Base-by-base conservation (phyloP, 2,888 invertebrate genomes). In the Pristionchus maxplancki region DNA sequence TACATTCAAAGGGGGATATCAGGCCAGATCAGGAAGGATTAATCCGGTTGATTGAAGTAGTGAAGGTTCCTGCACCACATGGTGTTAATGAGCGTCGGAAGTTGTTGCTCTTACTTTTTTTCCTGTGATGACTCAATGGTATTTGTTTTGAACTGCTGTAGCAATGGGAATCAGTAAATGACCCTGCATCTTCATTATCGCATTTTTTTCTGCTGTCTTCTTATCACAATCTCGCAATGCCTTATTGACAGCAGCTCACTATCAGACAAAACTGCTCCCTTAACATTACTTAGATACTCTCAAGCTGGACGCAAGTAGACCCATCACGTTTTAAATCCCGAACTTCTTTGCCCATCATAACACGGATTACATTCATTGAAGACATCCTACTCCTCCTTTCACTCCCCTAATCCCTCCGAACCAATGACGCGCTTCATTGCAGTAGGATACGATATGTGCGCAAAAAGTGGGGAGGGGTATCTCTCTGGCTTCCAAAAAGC, bases 361-460 rank as follows among this genome's bases (percentile, higher is more conserved):
- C 44, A n/a, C 44, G 11, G 53, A 53, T 58, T 6, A 20, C 58
- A 11, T 58, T 20, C 1, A 15, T 1, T 31, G 11, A 9, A 20
- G 71, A 40, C 2, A 17, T 71, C 37, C 3, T 40, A 34, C 37
- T 71, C 37, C 37, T 20, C 37, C 37, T 71, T 71, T 8, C 37
- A 17, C 71, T 71, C 37, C 37, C 17, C 71, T 24, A 44, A 40
- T 44, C 44, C 78, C 71, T 40, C 71, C 34, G n/a, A 71, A 37
- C 71, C 37, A 71, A 71, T 71, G 71, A 71, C 37, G 71, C 78
- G 78, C 78, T 78, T 48, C 78, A 78, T 78, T 78, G 78, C n/a
- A 17, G 67, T 3, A 37, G 24, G 71, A 71, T 71, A 71, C 71
- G 71, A 71, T 71, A 71, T 64, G 15, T 5, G 37, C 31, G 71